A percentile compares a stretch with the other conserved stretches of the same genome.
Evolutionary conservation across 2,888 invertebrate genomes (phyloP).

Genomic region (Leucophenga montana): DNA sequence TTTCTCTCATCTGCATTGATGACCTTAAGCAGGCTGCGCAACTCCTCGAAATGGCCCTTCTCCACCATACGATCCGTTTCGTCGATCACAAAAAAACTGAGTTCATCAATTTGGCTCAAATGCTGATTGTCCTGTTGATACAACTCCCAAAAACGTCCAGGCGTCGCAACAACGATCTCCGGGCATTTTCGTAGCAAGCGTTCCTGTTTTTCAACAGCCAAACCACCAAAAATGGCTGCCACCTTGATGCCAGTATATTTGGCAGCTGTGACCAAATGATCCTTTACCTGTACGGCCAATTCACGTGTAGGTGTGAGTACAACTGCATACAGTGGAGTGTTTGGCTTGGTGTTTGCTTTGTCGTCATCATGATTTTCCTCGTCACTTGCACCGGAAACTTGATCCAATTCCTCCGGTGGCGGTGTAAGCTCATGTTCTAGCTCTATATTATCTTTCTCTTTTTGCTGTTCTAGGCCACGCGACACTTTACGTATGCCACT

Average conservation of each 20-base stretch:
- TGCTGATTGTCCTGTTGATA: constrained; percentile 85
- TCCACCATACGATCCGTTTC: constrained; percentile 99
- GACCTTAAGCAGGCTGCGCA: constrained; percentile 84
- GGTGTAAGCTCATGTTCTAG: constrained; percentile 71
- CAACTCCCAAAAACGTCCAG: constrained; percentile 97
- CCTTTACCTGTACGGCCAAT: constrained; percentile 93
- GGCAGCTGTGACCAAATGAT: constrained; percentile 85
- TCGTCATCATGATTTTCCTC: constrained; percentile 49
- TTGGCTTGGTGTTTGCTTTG: constrained; percentile 26
- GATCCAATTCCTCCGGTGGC: constrained; percentile 69
- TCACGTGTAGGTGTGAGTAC: constrained; percentile 97
- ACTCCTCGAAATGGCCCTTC: constrained; percentile 94
- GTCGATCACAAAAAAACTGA: constrained; percentile 94
- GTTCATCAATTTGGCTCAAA: constrained; percentile 80
- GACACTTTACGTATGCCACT: constrained; percentile 63
- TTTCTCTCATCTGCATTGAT: constrained; percentile 82
- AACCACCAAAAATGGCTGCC: constrained; percentile 92
- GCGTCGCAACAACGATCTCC: constrained; percentile 97
- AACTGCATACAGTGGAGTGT: constrained; percentile 80
- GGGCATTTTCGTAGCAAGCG: constrained; percentile 87
- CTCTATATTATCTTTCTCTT: constrained; percentile 36
- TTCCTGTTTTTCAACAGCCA: constrained; percentile 95
- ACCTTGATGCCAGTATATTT: constrained; percentile 85
- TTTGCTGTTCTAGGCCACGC: constrained; percentile 46
- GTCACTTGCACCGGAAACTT: constrained; percentile 55